These are phyloP conservation scores for Poecilia velifera DNA, from an alignment of 2,797 vertebrate genomes.

Conservation along the genomic window DNA sequence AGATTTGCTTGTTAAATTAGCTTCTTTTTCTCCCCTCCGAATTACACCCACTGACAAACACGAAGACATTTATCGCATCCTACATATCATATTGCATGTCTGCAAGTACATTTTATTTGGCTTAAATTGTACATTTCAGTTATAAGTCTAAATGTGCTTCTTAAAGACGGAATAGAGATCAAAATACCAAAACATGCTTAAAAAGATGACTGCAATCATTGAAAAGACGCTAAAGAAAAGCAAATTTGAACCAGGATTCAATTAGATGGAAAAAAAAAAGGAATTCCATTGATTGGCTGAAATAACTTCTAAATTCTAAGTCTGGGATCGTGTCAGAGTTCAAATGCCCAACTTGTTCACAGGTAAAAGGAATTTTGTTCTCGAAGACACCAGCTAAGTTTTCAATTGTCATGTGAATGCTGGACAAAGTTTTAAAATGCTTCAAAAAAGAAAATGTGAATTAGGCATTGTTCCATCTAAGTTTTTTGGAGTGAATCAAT, in stretches of 20 bases:
- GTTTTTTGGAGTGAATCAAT: not conserved
- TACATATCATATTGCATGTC: not conserved
- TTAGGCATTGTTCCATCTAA: not conserved
- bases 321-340: too few relatives aligned
- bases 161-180: not conserved
- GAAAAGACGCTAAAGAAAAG: not conserved
- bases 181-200: not conserved
- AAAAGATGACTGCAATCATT: not conserved
- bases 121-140: not conserved
- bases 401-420: not conserved
- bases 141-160: not conserved
- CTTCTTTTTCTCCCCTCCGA: not conserved
- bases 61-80: not conserved
- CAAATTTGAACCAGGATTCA: not conserved
- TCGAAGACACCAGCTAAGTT: too few relatives aligned
- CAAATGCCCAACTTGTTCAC: too few relatives aligned
- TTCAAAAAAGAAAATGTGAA: not conserved
- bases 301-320: too few relatives aligned
- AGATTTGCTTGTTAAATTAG: constrained; percentile 3
- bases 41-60: not conserved
- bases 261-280: not conserved
- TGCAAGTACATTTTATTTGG: not conserved
- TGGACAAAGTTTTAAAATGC: not conserved
- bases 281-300: not conserved
- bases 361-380: too few relatives aligned